Conservation (phyloP, 1,140 invertebrate genomes). For the Ditylenchus dipsaci region DNA sequence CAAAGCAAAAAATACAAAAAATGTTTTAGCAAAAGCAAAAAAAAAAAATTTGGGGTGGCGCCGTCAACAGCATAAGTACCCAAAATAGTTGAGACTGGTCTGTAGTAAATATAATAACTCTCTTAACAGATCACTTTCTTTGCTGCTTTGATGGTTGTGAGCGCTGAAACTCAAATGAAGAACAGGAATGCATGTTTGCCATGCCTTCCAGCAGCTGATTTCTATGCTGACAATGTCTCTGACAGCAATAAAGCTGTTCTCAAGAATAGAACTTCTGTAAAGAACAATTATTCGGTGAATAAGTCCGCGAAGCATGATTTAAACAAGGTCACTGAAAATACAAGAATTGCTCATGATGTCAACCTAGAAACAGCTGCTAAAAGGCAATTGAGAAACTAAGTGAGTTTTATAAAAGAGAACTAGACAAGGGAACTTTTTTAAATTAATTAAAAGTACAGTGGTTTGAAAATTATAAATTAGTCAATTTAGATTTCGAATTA, state of each 20-base stretch:
- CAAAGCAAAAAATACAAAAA: too few relatives aligned
- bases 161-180: conserved; percentile 54
- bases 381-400: conserved; percentile 11
- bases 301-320: neutral
- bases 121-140: conserved; percentile 61
- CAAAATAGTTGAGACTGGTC: too few relatives aligned
- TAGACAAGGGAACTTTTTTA: neutral
- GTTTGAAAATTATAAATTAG: too few relatives aligned
- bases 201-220: conserved; percentile 41
- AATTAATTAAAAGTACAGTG: too few relatives aligned
- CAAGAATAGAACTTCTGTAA: neutral
- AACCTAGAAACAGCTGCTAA: neutral
- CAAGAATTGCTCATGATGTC: too few relatives aligned
- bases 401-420: conserved; percentile 8
- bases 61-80: too few relatives aligned
- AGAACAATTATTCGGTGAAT: neutral
- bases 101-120: conserved; percentile 7
- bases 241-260: neutral
- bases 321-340: too few relatives aligned
- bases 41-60: too few relatives aligned
- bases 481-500: too few relatives aligned
- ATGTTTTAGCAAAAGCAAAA: too few relatives aligned
- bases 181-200: conserved; percentile 58
- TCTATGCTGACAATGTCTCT: conserved; percentile 16
- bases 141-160: conserved; percentile 58